Conservation (phyloP, 2,888 invertebrate genomes). For the Rhingia rostrata region DNA sequence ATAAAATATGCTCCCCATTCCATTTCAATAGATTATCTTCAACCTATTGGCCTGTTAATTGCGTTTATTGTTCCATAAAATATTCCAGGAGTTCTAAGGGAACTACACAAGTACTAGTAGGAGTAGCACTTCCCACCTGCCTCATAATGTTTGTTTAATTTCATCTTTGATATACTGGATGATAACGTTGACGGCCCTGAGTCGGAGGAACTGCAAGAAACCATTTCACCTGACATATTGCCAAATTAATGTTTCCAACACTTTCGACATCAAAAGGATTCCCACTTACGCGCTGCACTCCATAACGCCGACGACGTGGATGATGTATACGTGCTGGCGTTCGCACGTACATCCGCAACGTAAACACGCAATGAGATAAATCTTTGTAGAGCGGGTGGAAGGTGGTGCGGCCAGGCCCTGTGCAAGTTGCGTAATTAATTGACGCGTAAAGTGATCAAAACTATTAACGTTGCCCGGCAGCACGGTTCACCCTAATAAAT, state of each 20-base stretch:
- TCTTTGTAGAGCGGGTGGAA: not conserved
- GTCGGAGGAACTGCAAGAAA: conserved; percentile 48
- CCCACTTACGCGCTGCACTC: conserved; percentile 17
- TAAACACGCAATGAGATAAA: conserved; percentile 42
- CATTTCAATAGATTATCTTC: conserved; percentile 45
- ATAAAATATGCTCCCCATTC: conserved; percentile 32
- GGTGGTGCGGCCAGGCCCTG: not conserved
- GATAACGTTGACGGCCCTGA: conserved; percentile 44
- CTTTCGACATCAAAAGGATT: conserved; percentile 72
- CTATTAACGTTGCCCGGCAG: conserved; percentile 60
- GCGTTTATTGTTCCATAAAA: conserved; percentile 68
- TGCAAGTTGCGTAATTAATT: conserved; percentile 61
- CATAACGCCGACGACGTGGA: conserved; percentile 33
- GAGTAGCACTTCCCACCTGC: not conserved
- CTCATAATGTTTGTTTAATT: conserved; percentile 57
- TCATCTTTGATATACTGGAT: conserved; percentile 60
- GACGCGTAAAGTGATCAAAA: conserved; percentile 71
- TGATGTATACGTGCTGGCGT: conserved; percentile 33
- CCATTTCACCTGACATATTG: conserved; percentile 67
- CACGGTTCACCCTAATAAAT: conserved; percentile 61
- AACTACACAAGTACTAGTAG: not conserved
- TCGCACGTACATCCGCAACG: not conserved
- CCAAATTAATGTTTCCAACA: conserved; percentile 73
- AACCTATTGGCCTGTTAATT: conserved; percentile 53
- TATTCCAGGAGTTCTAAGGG: conserved; percentile 22